Evolutionary conservation across 2,113 vertebrate species (phyloP), one percentile per base, ranked within the genome.

Genomic region (Apteryx owenii): DNA sequence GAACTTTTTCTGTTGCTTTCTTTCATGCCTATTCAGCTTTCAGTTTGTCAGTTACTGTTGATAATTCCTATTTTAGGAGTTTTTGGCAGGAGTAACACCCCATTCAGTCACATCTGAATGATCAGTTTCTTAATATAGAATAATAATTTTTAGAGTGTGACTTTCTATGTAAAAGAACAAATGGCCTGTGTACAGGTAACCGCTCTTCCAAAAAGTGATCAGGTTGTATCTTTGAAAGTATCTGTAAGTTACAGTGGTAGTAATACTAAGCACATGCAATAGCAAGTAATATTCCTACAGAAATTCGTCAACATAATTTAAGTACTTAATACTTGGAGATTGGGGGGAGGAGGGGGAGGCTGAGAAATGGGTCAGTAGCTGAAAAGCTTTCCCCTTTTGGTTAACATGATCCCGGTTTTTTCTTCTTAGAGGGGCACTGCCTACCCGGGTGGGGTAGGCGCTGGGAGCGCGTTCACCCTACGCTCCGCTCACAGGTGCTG

Each of bases 101-200:
- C 2, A 1, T 26, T 51, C 36, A 8, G 36, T 12, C 9, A 3
- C 12, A 4, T 1, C 7, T 28, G 11, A 25, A 6, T 3, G 23
- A 50, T 7, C 38, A 3, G 2, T 4, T 6, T 56, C 42, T 36
- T 76, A 23, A 4, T 23, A 33, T 10, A 22, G 61, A 62, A 23
- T 12, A 36, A 21, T 36, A 36, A 36, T n/a, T 15, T 29, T 56
- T 56, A 48, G 46, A 19, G 17, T 18, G 18, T 48, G 46, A 19
- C 46, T 48, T 18, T 48, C 17, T 36, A 70, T n/a, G 31, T 22
- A 70, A n/a, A n/a, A 50, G 56, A 60, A 60, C 56, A 22, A 18
- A n/a, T 19, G 46, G 20, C 5, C 19, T 12, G 33, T 21, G 33
- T n/a, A 12, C 15, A 22, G 22, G 22, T 8, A 36, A 20, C 13